Evolutionary conservation across 1,140 invertebrate species (phyloP).

Genomic region (Danaus plexippus): DNA sequence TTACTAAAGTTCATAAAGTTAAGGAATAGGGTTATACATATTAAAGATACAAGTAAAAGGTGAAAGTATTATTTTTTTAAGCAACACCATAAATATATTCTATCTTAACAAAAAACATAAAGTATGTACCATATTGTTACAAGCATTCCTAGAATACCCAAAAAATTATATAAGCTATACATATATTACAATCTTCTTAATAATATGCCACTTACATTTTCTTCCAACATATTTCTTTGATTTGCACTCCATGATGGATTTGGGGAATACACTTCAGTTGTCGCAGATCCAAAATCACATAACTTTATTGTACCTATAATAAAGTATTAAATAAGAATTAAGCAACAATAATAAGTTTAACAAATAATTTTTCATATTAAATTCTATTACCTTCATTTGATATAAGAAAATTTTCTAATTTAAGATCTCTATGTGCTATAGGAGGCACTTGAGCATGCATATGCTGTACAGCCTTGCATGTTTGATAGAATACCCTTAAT

Average conservation of each 20-base stretch:
- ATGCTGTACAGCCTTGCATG: slow-evolving; percentile 89
- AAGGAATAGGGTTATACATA: too few relatives aligned
- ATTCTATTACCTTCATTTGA: slow-evolving; percentile 68
- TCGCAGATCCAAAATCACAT: slow-evolving; percentile 99
- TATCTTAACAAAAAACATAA: too few relatives aligned
- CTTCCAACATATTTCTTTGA: slow-evolving; percentile 93
- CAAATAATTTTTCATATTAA: neutral
- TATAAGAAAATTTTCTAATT: slow-evolving; percentile 80
- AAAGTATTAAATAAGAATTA: slow-evolving; percentile 1
- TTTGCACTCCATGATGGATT: slow-evolving; percentile 93
- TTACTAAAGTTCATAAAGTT: too few relatives aligned
- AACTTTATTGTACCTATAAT: slow-evolving; percentile 88
- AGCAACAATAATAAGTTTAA: neutral
- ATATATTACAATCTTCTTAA: slow-evolving; percentile 2
- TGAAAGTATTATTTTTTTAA: too few relatives aligned
- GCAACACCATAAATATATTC: too few relatives aligned
- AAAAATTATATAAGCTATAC: neutral
- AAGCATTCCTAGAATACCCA: too few relatives aligned
- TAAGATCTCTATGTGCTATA: slow-evolving; percentile 94
- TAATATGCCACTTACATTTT: slow-evolving; percentile 79
- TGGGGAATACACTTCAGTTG: slow-evolving; percentile 85
- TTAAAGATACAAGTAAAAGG: too few relatives aligned
- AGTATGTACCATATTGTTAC: too few relatives aligned
- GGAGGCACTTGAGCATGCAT: slow-evolving; percentile 93
- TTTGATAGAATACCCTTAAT: slow-evolving; percentile 93